phyloP scores from a whole-genome alignment of 2,888 invertebrate species.

The Sminthurides aquaticus region DNA sequence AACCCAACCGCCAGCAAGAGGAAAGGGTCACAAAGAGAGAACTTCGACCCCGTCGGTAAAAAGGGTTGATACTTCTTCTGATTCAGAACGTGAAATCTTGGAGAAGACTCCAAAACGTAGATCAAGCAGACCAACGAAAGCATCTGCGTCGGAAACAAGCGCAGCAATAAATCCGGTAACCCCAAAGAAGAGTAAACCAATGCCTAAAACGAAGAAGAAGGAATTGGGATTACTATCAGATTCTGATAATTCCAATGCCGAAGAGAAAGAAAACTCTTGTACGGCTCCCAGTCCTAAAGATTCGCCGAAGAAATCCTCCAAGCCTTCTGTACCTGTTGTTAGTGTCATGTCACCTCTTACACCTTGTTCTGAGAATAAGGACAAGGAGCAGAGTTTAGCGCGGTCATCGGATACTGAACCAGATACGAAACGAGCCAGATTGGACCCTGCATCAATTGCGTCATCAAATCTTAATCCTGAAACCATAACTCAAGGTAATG shows the following conservation, averaged over 20 bases:
- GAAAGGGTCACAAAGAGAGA: slow-evolving; percentile 27
- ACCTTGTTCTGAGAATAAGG: slow-evolving; percentile 37
- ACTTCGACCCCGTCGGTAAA: slow-evolving; percentile 38
- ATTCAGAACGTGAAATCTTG: slow-evolving; percentile 31
- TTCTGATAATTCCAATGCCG: slow-evolving; percentile 34
- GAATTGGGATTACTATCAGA: slow-evolving; percentile 40
- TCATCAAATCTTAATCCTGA: background rate
- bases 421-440: slow-evolving; percentile 38
- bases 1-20: slow-evolving; percentile 7
- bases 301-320: slow-evolving; percentile 28
- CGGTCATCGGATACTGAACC: slow-evolving; percentile 32
- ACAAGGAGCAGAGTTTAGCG: slow-evolving; percentile 13
- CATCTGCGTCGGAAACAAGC: background rate
- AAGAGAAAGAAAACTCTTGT: slow-evolving; percentile 41
- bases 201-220: slow-evolving; percentile 49
- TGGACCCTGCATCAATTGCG: slow-evolving; percentile 24
- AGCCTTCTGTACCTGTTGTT: slow-evolving; percentile 27
- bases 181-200: slow-evolving; percentile 45
- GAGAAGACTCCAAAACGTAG: background rate
- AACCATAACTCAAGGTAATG: background rate
- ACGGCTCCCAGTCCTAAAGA: slow-evolving; percentile 20
- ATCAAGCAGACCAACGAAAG: background rate
- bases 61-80: slow-evolving; percentile 29
- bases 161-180: background rate
- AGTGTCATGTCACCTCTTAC: slow-evolving; percentile 37